Base-by-base conservation (phyloP, 1,140 invertebrate genomes). In the Drosophila novamexicana region DNA sequence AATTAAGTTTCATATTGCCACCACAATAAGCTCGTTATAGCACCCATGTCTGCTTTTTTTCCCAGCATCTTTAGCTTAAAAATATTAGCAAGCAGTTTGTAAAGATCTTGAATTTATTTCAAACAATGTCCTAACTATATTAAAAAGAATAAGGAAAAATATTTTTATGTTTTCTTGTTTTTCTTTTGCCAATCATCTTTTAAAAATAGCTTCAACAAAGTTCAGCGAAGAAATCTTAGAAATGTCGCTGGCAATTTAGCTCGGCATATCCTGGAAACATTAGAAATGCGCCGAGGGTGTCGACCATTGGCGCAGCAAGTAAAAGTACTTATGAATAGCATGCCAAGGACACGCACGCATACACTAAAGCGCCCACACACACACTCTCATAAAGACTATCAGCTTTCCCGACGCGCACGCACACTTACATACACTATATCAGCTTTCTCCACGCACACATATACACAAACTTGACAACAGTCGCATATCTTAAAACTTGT, bases 191-290 rank as follows among this genome's bases (percentile, higher is more conserved):
- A 62, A 53, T 54, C 58, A 56, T 57, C 12, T 37, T 61, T 85
- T 80, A 77, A 71, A 78, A 81, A 81, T 72, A 86, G 59, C 36
- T 6, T 52, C 36, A 37, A 56, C 56, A 62, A 16, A 57, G 58
- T 29, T 16, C 32, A 29, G 39, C 45, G 59, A 56, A 62, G 76
- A 80, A 79, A 79, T 77, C 83, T 71, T 52, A 70, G 57, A 79
- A 88, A 79, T 63, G 79, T 77, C 76, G 77, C 63, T 74, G 59
- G 39, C 65, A 77, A 80, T 64, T 82, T 77, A 56, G 45, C 37
- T 37, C n/a, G 34, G 56, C 64, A 62, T 79, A 80, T 83, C 79
- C 83, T 88, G 79, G 70, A 88, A 88, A 68, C 79, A 77, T 73
- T 88, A 77, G 52, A 88, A 89, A 74, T 88, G 79, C 73, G 77